Base-by-base conservation (phyloP, 2,113 vertebrate species). In the Scalopus aquaticus region DNA sequence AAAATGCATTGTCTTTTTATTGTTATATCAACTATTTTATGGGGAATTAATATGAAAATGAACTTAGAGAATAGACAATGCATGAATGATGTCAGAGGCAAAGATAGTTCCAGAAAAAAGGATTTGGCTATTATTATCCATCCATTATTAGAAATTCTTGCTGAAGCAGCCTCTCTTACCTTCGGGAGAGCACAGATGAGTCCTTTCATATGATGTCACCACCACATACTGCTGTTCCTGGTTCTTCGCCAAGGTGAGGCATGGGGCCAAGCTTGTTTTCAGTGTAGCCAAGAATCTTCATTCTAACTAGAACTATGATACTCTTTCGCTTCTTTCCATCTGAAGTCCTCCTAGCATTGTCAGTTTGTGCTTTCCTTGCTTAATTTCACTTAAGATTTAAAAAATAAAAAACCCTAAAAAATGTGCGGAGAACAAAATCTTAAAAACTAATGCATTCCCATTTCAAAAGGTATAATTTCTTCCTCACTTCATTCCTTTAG, bases 1-100 rank as follows among this genome's bases (percentile, higher is more conserved):
- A 96, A 92, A 92, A 13, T n/a, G 22, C 20, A 9, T 44, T 80
- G 28, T 51, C n/a, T 30, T 70, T 94, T 87, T 49, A 64, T 65
- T 72, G 49, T 15, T 6, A 17, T 60, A 46, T 42, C 15, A 56
- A 46, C 22, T 74, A 39, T 67, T 96, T 90, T 46, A 42, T 56
- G 49, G 35, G 65, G 80, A 95, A 76, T 6, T 24, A 22, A 88
- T 91, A 70, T 84, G 80, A 39, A 70, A 39, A 39, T 70, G 39
- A 62, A 69, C 65, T 74, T 26, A 77, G 64, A 58, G 72, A 90
- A 46, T 46, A 79, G 91, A 32, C 9, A 64, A 79, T 30, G 60
- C 80, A 82, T 7, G 9, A 44, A 22, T 32, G 65, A 11, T 37
- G 28, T 54, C 11, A 85, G n/a, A 69, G n/a, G 17, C 30, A 72